A percentile compares a stretch with the other conserved stretches of the same genome.
phyloP scores from a whole-genome alignment of 2,888 invertebrate genomes.

The Agrilus biguttatus region DNA sequence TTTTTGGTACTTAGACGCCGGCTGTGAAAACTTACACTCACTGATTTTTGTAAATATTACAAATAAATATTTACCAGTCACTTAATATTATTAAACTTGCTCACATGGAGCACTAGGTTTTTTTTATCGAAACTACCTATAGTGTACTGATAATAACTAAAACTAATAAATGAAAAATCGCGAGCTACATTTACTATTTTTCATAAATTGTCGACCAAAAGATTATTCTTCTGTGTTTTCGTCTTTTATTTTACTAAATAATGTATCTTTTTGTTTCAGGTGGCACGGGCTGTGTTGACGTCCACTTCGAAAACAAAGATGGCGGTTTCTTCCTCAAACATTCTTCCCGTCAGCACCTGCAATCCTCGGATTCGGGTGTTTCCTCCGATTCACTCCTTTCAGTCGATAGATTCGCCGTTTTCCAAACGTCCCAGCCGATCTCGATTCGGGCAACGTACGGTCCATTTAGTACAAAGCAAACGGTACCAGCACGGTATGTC shows the following conservation, averaged over 20 bases:
- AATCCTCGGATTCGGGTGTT: slow-evolving; percentile 28
- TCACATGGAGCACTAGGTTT: too few species aligned
- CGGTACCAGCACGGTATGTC: slow-evolving; percentile 78
- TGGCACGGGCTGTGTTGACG: slow-evolving; percentile 60
- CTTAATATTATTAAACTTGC: too few species aligned
- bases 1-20: too few species aligned
- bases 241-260: slow-evolving; percentile 12
- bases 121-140: too few species aligned
- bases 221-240: too few species aligned
- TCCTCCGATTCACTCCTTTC: slow-evolving; percentile 58
- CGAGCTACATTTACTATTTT: too few species aligned
- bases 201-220: too few species aligned
- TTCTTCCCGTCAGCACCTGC: slow-evolving; percentile 55
- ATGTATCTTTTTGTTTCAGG: slow-evolving; percentile 38
- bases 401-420: slow-evolving; percentile 78
- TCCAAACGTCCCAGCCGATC: slow-evolving; percentile 81
- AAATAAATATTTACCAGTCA: too few species aligned
- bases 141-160: too few species aligned
- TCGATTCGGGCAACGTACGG: slow-evolving; percentile 87
- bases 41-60: too few species aligned
- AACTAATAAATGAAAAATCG: too few species aligned
- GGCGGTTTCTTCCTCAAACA: slow-evolving; percentile 84
- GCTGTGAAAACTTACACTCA: too few species aligned
- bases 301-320: slow-evolving; percentile 84
- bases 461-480: slow-evolving; percentile 89